Evolutionary conservation across 2,888 invertebrate species (phyloP).

Genomic region (Ormyrus pomaceus): DNA sequence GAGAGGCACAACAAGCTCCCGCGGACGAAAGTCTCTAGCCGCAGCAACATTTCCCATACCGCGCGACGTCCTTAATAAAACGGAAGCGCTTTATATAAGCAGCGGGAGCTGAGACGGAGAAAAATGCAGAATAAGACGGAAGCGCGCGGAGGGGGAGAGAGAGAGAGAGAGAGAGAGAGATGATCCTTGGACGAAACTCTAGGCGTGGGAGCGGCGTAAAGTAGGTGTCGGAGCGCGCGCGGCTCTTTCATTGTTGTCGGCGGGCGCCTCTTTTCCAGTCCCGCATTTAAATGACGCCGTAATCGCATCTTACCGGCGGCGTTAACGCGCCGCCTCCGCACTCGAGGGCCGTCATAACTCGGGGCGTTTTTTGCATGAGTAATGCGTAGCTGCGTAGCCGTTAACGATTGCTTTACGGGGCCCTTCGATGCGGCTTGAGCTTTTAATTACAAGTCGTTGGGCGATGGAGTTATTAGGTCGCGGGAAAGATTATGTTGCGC

Average conservation of each 20-base stretch:
- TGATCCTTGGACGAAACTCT: slow-evolving; percentile 9
- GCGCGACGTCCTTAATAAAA: slow-evolving; percentile 33
- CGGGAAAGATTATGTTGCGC: too few relatives aligned
- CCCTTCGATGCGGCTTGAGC: too few relatives aligned
- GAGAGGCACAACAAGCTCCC: neutral
- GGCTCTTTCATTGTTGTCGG: neutral
- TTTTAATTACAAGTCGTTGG: too few relatives aligned
- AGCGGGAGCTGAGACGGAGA: neutral
- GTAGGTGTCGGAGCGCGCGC: neutral
- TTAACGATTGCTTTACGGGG: too few relatives aligned
- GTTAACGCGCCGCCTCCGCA: neutral
- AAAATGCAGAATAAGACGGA: slow-evolving; percentile 19
- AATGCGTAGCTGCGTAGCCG: too few relatives aligned
- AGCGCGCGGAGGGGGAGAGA: neutral
- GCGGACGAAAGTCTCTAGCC: neutral
- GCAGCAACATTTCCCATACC: slow-evolving; percentile 35
- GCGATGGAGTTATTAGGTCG: too few relatives aligned
- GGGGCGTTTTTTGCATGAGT: too few relatives aligned
- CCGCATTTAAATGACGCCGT: slow-evolving; percentile 10
- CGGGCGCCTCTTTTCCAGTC: slow-evolving; percentile 7
- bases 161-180: slow-evolving; percentile 2
- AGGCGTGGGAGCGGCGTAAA: neutral
- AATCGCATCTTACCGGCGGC: slow-evolving; percentile 7
- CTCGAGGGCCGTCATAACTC: too few relatives aligned
- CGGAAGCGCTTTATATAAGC: slow-evolving; percentile 44